These are phyloP conservation scores for Aythya fuligula DNA, from an alignment of 2,797 vertebrate genomes.

Conservation along the genomic window DNA sequence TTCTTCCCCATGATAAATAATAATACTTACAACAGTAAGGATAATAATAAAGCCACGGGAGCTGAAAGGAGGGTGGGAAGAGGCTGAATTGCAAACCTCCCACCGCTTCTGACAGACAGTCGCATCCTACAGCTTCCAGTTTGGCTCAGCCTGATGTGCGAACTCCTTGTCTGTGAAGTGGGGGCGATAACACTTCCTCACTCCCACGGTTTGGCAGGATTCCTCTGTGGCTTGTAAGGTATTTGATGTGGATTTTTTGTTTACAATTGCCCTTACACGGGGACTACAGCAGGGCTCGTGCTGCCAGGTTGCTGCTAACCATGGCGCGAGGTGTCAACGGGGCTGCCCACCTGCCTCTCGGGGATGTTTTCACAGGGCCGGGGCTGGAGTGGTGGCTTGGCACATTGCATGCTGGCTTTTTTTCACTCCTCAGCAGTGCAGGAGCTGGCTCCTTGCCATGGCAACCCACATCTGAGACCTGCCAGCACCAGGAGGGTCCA, in stretches of 20 bases:
- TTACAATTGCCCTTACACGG: neutral
- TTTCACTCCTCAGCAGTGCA: neutral
- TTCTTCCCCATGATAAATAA: neutral
- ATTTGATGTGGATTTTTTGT: neutral
- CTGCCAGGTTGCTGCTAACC: neutral
- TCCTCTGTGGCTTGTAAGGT: neutral
- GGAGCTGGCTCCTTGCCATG: conserved; percentile 1
- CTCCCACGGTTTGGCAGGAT: conserved; percentile 18
- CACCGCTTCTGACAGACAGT: neutral
- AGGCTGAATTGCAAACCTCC: conserved; percentile 15
- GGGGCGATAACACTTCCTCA: neutral
- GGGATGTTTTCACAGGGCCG: fast-evolving
- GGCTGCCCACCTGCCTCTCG: fast-evolving
- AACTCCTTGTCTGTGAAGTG: conserved; percentile 19
- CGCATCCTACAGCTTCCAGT: neutral
- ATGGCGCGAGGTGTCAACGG: fast-evolving
- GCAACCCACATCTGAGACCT: neutral
- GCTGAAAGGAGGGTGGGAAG: neutral
- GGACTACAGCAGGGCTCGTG: neutral
- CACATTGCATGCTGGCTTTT: neutral
- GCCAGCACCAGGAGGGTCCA: neutral
- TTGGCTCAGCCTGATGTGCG: neutral
- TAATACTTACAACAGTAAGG: neutral
- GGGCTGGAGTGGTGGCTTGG: neutral
- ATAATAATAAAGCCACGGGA: neutral